Conservation (phyloP, 2,888 invertebrate genomes). For the Hesperia comma region DNA sequence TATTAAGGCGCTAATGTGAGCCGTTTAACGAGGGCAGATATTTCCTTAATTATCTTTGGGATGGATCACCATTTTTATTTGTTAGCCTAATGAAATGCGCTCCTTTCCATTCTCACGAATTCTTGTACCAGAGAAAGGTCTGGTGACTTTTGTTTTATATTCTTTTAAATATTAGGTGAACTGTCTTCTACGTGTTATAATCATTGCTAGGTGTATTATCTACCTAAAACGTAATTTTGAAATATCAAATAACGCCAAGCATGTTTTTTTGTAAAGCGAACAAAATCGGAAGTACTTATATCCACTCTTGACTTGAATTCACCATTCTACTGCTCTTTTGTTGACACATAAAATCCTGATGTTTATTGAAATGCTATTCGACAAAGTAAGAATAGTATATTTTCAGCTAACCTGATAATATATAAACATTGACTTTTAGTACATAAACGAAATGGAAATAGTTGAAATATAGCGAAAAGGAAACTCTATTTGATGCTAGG, state of each 20-base stretch:
- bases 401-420: background rate
- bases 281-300: too few relatives aligned
- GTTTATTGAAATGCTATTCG: background rate
- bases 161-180: too few relatives aligned
- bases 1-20: conserved; percentile 59
- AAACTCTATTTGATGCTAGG: background rate
- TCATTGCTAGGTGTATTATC: too few relatives aligned
- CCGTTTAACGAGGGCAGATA: conserved; percentile 63
- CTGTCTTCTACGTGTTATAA: too few relatives aligned
- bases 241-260: too few relatives aligned
- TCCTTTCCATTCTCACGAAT: conserved; percentile 29
- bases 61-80: conserved; percentile 47
- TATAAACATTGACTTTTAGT: conserved; percentile 10
- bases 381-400: background rate
- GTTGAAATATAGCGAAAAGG: conserved; percentile 21
- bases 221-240: too few relatives aligned
- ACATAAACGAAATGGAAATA: conserved; percentile 23
- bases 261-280: too few relatives aligned
- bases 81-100: conserved; percentile 32
- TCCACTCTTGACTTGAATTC: too few relatives aligned
- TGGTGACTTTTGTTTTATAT: background rate
- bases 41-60: conserved; percentile 60
- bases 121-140: background rate
- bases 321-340: too few relatives aligned
- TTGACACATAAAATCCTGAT: background rate